Evolutionary conservation across 2,113 vertebrate genomes (phyloP), one percentile per base, ranked within the genome.

Genomic region (Falcunculus frontatus): DNA sequence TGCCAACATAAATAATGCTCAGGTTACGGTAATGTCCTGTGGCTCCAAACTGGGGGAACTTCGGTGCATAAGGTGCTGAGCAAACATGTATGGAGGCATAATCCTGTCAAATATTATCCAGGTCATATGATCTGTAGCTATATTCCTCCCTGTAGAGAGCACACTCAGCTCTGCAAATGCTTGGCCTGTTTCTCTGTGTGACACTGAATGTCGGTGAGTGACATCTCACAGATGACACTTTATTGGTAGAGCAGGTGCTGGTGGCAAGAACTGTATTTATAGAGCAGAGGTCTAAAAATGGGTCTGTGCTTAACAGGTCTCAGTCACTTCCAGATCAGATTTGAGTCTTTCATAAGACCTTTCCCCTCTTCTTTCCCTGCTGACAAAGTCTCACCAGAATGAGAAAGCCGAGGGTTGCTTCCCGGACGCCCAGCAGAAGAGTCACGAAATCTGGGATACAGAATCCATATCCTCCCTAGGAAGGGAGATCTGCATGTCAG

Each of bases 201-300:
- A 77, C 92, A 83, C 70, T 68, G 84, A 60, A 17, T 84, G 91
- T 77, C 93, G 92, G 62, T 72, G 92, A 92, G 64, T 90, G 95
- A 94, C 90, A 74, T 84, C 56, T 93, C 20, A 1, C 92, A 96
- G 87, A 96, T 97, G 93, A 95, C 80, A 64, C 64, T 63, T 93
- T 59, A 91, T 88, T 87, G 85, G 68, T 77, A 70, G 72, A 96
- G 83, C 95, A 96, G 93, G 88, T 96, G 96, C 76, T 89, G 47
- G 72, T 94, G 73, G 72, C 7, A 5, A 94, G 88, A 21, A 4
- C 25, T 86, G 11, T 92, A 94, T 96, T 92, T 96, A 86, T 60
- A 94, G 70, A 87, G 49, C 56, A 88, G 47, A 67, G 68, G 68
- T 60, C 87, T 94, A 96, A 96, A 95, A 96, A 78, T 49, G 68